These are phyloP conservation scores for Phalanger gymnotis DNA, from an alignment of 2,797 vertebrate species.

Conservation along the genomic window DNA sequence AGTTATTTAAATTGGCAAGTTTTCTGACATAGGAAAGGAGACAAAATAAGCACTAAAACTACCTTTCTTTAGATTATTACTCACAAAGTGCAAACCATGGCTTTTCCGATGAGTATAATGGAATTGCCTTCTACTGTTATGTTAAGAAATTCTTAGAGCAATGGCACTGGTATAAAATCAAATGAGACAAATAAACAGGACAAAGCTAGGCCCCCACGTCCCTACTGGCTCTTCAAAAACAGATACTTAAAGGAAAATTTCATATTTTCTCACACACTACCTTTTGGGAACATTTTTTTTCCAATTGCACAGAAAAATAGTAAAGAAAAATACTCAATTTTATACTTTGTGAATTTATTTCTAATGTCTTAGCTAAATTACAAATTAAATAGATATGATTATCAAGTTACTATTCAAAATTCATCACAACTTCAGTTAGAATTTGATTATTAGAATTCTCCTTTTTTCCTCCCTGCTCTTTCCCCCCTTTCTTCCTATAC, in stretches of 20 bases:
- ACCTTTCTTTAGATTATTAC: background rate
- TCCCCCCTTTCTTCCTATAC: background rate
- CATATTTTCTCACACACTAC: background rate
- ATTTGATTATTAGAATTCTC: background rate
- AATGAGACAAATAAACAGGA: background rate
- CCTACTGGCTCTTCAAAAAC: background rate
- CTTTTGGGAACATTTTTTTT: background rate
- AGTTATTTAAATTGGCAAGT: background rate
- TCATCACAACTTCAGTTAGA: background rate
- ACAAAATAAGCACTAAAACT: background rate
- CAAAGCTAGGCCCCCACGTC: background rate
- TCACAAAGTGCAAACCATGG: background rate
- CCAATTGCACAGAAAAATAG: background rate
- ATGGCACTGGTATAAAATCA: background rate
- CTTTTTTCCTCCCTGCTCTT: background rate
- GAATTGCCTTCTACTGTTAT: background rate
- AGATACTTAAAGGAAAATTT: background rate
- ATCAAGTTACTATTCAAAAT: background rate
- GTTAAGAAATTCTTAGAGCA: background rate
- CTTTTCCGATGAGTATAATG: background rate
- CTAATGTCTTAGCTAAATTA: background rate
- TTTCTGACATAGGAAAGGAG: background rate
- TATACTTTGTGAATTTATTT: background rate
- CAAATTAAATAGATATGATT: background rate
- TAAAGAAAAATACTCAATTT: background rate